Conservation (phyloP, 1,140 invertebrate species). For the Hyposmocoma kahamanoa region DNA sequence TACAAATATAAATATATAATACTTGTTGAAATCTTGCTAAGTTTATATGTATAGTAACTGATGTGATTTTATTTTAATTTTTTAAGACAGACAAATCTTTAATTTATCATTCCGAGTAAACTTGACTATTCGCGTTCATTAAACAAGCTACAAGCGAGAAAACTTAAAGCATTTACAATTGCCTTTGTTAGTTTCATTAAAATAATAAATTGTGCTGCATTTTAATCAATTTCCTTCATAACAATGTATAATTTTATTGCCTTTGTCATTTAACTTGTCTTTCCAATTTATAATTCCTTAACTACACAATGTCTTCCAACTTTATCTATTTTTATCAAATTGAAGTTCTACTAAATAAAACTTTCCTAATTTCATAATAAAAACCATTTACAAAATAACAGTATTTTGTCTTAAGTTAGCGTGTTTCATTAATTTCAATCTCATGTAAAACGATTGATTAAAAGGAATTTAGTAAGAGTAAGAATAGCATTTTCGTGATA, state of each 20-base stretch:
- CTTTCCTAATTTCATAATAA: neutral
- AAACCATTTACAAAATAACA: too few species aligned
- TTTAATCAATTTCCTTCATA: constrained; percentile 17
- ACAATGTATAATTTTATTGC: neutral
- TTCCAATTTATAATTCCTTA: constrained; percentile 24
- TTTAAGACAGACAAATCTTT: constrained; percentile 15
- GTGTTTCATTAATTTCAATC: constrained; percentile 3
- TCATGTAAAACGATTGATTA: constrained; percentile 51
- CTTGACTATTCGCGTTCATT: constrained; percentile 17
- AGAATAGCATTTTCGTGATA: constrained; percentile 70
- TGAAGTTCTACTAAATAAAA: neutral
- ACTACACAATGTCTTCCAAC: constrained; percentile 38
- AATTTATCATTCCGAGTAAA: constrained; percentile 32
- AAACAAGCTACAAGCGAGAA: constrained; percentile 7
- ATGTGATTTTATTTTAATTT: too few species aligned
- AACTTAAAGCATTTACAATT: constrained; percentile 15
- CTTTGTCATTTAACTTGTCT: constrained; percentile 5
- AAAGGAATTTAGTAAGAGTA: constrained; percentile 66
- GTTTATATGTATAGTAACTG: constrained; percentile 24
- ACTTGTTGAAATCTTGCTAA: constrained; percentile 32
- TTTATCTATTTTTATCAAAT: constrained; percentile 16
- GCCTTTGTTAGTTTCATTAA: constrained; percentile 12
- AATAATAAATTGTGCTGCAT: constrained; percentile 15
- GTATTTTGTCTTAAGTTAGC: neutral
- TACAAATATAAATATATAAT: constrained; percentile 21